Evolutionary conservation across 2,113 vertebrate species (phyloP).

Genomic region (Elephas maximus): DNA sequence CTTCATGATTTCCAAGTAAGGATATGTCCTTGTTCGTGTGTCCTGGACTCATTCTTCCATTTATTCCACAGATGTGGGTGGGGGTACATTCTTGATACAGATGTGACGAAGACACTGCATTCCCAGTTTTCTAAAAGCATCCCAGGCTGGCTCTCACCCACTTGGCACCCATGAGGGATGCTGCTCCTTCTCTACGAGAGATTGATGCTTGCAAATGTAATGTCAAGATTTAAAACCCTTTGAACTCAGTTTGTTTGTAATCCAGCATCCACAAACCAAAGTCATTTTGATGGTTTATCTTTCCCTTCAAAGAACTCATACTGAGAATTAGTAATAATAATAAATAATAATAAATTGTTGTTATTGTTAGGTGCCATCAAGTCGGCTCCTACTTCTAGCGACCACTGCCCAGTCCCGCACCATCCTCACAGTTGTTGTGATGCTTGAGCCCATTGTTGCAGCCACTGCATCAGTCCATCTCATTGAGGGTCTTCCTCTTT

Average conservation of each 20-base stretch:
- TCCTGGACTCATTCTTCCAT: not conserved
- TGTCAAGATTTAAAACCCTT: not conserved
- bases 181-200: not conserved
- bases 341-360: not conserved
- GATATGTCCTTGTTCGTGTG: not conserved
- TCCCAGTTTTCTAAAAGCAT: not conserved
- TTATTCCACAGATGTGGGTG: not conserved
- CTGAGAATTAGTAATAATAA: not conserved
- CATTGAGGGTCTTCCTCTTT: too few species aligned
- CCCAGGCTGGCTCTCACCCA: not conserved
- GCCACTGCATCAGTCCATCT: too few species aligned
- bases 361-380: too few species aligned
- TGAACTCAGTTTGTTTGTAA: slow-evolving; percentile 10
- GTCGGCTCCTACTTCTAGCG: too few species aligned
- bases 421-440: too few species aligned
- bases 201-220: not conserved
- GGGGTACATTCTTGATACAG: not conserved
- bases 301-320: slow-evolving; percentile 38
- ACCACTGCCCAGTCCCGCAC: too few species aligned
- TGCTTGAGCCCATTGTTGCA: too few species aligned
- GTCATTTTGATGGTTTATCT: not conserved
- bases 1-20: not conserved
- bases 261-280: slow-evolving; percentile 35
- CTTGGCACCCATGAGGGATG: not conserved
- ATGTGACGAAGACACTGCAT: not conserved